Base-by-base conservation (phyloP, 2,888 invertebrate genomes). In the Syritta pipiens region DNA sequence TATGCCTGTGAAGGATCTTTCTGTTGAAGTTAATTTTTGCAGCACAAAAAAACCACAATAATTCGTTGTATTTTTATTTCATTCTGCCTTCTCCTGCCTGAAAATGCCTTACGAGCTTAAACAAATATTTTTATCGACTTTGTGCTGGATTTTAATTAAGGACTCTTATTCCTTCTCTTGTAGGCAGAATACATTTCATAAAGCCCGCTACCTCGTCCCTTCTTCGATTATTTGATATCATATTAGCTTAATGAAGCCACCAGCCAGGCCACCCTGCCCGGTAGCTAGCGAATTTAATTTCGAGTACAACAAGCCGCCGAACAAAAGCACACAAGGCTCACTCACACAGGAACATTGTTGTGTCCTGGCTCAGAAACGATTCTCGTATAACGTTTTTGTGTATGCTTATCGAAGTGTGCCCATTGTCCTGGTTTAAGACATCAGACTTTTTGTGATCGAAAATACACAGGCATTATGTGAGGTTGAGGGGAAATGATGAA, bases 111-210 rank as follows among this genome's bases (percentile, higher is more conserved):
- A n/a, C n/a, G n/a, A n/a, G n/a, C n/a, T n/a, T n/a, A n/a, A n/a
- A n/a, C n/a, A n/a, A n/a, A n/a, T n/a, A n/a, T n/a, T n/a, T n/a
- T n/a, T n/a, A n/a, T n/a, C n/a, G n/a, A n/a, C n/a, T n/a, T n/a
- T n/a, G 7, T 49, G 19, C 28, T 49, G 19, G 30, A 1, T 49
- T 49, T 49, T 49, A 49, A 49, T 49, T 49, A 49, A 49, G n/a
- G 30, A 28, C n/a, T 49, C 4, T 24, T 30, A 30, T 19, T n/a
- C 28, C 30, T 30, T 49, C 19, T 49, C 7, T 17, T 30, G 19
- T 30, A n/a, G 17, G 22, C 28, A 20, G 17, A 17, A 30, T 26
- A 49, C 48, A 30, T 49, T 49, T 49, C 48, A n/a, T 19, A 19
- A 22, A 30, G 19, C 30, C n/a, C n/a, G n/a, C 19, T 30, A 7